phyloP scores from a whole-genome alignment of 2,888 invertebrate species.

The Oscheius sp. region DNA sequence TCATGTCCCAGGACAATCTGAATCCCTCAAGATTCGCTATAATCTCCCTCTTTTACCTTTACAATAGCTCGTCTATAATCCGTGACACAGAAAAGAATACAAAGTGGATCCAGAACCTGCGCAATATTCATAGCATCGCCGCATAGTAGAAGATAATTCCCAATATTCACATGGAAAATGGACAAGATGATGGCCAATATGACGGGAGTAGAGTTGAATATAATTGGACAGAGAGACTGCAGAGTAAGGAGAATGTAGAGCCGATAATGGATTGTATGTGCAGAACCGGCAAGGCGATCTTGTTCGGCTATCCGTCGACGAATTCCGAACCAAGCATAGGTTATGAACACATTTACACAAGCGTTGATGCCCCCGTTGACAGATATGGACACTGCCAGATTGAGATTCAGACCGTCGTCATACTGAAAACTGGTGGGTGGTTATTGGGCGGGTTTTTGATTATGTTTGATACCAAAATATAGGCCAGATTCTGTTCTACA shows the following conservation, averaged over 20 bases:
- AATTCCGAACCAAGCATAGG: constrained; percentile 12
- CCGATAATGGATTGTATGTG: neutral
- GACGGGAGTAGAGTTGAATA: constrained; percentile 16
- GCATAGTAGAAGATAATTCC: constrained; percentile 18
- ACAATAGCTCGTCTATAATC: constrained; percentile 6
- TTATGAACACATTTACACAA: constrained; percentile 9
- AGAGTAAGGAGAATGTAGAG: constrained; percentile 24
- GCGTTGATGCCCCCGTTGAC: constrained; percentile 4
- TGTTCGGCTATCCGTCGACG: constrained; percentile 12
- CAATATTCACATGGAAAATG: constrained; percentile 2
- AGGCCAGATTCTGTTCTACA: no score
- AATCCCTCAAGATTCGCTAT: no score
- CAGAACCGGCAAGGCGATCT: neutral
- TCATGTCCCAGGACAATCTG: no score
- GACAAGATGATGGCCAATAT: constrained; percentile 4
- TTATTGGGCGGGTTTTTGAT: no score
- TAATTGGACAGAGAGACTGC: constrained; percentile 10
- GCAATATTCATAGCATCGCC: constrained; percentile 19
- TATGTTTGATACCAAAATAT: no score
- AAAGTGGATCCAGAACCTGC: constrained; percentile 16
- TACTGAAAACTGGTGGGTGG: constrained; percentile 8
- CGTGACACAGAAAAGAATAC: constrained; percentile 7
- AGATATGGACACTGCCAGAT: constrained; percentile 5
- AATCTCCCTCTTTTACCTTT: neutral
- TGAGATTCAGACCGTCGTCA: neutral